These are phyloP conservation scores for Temnothorax ravouxi DNA, from an alignment of 2,888 invertebrate genomes.

Conservation along the genomic window DNA sequence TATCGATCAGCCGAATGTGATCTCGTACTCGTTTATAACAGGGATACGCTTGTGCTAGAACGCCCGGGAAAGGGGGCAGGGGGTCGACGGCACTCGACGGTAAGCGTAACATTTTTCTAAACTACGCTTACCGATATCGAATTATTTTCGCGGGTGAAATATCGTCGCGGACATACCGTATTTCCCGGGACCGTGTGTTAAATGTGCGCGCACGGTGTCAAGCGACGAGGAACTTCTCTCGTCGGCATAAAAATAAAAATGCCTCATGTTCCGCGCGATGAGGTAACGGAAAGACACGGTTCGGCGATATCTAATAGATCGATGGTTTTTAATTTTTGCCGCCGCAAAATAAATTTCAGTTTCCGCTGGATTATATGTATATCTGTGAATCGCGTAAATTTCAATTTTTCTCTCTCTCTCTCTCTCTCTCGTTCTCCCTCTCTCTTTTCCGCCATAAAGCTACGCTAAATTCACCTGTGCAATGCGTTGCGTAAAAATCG, in stretches of 20 bases:
- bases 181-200: constrained; percentile 34
- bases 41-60: constrained; percentile 24
- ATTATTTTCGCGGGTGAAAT: constrained; percentile 38
- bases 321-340: constrained; percentile 19
- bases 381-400: constrained; percentile 10
- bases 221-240: constrained; percentile 10
- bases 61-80: background rate
- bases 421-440: too few relatives aligned
- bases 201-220: constrained; percentile 25
- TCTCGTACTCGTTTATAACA: constrained; percentile 26
- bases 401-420: background rate
- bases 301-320: constrained; percentile 24
- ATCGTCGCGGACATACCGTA: constrained; percentile 27
- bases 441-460: background rate
- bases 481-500: constrained; percentile 11
- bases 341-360: background rate
- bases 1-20: constrained; percentile 35
- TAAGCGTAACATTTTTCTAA: constrained; percentile 39
- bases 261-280: background rate
- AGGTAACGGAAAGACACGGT: constrained; percentile 6
- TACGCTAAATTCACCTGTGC: constrained; percentile 1
- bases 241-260: background rate
- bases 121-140: constrained; percentile 44
- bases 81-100: background rate
- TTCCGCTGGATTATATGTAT: background rate